Percentiles rank a stretch among this genome's conserved stretches.
These are phyloP conservation scores for Pentamera pediparva DNA, from an alignment of 53 echinoderm and acorn worm genomes.

Conservation along the genomic window DNA sequence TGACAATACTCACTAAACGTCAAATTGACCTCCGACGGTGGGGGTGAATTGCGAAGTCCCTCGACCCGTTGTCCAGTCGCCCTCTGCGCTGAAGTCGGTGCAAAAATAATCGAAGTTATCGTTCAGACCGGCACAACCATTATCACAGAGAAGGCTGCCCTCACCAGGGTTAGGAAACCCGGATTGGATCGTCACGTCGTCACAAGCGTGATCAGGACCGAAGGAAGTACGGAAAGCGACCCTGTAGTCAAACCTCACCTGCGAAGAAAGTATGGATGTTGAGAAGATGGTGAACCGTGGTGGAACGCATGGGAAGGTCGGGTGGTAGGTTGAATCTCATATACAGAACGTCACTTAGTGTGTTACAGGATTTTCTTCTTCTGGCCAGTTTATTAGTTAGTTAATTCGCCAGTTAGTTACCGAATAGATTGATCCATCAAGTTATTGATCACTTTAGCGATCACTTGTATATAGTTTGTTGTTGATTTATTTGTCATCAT, in stretches of 20 bases:
- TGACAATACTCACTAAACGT: slow-evolving; percentile 10
- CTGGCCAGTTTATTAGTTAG: too few species aligned
- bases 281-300: too few species aligned
- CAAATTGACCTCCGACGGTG: neutral
- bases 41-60: neutral
- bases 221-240: slow-evolving; percentile 8
- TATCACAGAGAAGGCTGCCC: neutral
- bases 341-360: too few species aligned
- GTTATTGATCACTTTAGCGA: too few species aligned
- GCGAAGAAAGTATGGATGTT: too few species aligned
- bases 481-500: too few species aligned
- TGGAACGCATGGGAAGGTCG: too few species aligned
- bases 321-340: too few species aligned
- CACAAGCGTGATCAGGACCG: neutral
- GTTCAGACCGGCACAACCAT: neutral
- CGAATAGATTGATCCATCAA: too few species aligned
- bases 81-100: slow-evolving; percentile 2
- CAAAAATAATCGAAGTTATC: slow-evolving; percentile 14
- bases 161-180: neutral
- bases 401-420: too few species aligned
- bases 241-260: slow-evolving; percentile 1
- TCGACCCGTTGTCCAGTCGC: slow-evolving; percentile 6
- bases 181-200: neutral
- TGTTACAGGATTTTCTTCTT: too few species aligned
- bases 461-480: too few species aligned